A percentile compares a stretch with the other conserved stretches of the same genome.
These are phyloP conservation scores for Ispidina lecontei DNA, from an alignment of 2,797 vertebrate genomes.

Conservation along the genomic window DNA sequence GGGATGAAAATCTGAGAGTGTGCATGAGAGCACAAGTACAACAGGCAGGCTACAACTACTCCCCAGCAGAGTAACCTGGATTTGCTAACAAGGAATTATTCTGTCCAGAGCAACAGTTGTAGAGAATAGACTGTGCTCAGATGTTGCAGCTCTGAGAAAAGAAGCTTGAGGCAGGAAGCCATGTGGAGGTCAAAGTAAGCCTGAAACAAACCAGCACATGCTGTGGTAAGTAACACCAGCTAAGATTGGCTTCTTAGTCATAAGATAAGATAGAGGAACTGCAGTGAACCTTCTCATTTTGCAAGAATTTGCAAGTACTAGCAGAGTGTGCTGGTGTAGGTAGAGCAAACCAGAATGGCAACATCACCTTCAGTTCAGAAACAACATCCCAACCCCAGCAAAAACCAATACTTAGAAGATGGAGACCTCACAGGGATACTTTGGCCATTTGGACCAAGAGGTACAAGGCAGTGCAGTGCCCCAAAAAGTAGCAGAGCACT, in stretches of 20 bases:
- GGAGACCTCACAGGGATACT: neutral
- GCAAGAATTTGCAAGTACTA: neutral
- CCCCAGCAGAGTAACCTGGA: neutral
- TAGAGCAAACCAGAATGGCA: neutral
- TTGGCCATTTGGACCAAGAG: neutral
- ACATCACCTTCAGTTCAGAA: neutral
- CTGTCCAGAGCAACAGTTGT: neutral
- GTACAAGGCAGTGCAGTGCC: neutral
- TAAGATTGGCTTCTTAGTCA: constrained; percentile 10
- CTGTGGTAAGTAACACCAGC: constrained; percentile 5
- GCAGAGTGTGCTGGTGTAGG: neutral
- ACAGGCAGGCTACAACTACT: neutral
- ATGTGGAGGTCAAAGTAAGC: neutral
- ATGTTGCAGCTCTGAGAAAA: neutral
- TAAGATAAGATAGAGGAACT: constrained; percentile 21
- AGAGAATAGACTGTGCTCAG: neutral
- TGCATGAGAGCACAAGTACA: neutral
- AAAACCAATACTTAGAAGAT: neutral
- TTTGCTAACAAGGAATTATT: neutral
- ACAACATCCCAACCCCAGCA: neutral
- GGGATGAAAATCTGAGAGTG: neutral
- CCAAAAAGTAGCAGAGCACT: neutral
- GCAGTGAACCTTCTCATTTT: neutral
- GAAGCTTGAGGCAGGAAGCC: neutral
- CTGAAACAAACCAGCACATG: neutral